Conservation (phyloP, 2,113 vertebrate species). For the Varanus salvator region DNA sequence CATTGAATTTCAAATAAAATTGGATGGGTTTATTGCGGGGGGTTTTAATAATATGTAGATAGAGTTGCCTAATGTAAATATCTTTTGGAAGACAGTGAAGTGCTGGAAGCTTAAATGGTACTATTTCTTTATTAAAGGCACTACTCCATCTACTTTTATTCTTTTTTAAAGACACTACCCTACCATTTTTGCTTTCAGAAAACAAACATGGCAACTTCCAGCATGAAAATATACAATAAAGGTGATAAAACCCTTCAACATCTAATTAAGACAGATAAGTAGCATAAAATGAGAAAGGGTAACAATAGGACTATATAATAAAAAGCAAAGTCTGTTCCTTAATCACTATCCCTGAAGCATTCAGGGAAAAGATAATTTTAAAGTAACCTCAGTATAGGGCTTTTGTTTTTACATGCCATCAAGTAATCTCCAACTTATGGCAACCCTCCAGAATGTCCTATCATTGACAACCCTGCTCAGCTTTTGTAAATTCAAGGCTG, state of each 20-base stretch:
- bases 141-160: neutral
- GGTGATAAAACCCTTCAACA: neutral
- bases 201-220: neutral
- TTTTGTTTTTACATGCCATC: too few species aligned
- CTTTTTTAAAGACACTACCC: neutral
- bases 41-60: neutral
- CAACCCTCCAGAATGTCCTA: too few species aligned
- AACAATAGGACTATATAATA: neutral
- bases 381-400: too few species aligned
- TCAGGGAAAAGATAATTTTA: too few species aligned
- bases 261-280: too few species aligned
- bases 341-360: neutral
- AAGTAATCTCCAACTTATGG: too few species aligned
- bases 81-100: neutral
- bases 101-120: neutral
- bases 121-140: neutral
- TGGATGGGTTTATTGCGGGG: conserved; percentile 8
- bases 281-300: neutral
- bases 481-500: too few species aligned
- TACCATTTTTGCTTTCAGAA: neutral
- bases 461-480: too few species aligned
- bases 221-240: neutral
- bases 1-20: neutral
- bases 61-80: neutral
- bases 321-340: neutral